Base-by-base conservation (phyloP, 35 echinoderm and acorn worm genomes). In the Holothuria glaberrima region DNA sequence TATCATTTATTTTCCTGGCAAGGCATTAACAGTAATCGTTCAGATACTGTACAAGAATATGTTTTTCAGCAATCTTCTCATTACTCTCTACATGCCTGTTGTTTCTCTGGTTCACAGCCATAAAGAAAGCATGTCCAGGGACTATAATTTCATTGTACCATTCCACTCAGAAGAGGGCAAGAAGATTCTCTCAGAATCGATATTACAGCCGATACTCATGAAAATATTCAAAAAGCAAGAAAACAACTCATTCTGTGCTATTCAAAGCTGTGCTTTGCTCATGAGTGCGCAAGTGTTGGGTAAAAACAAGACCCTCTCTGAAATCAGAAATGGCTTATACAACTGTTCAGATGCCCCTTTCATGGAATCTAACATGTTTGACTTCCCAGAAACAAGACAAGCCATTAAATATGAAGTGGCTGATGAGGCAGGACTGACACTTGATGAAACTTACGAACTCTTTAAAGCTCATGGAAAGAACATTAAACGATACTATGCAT, bases 201-300 rank as follows among this genome's bases (percentile, higher is more conserved):
- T 50, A 1, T 69, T 31, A 36, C 54, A 86, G n/a, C 90, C 92
- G 61, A 67, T 85, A 9, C 48, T 95, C 6, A 75, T 92, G 12
- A 80, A 82, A 16, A 56, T 95, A 12, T 95, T 95, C 86, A 83
- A 92, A 50, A 90, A 95, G 30, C 89, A 92, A 45, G 46, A 86
- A 30, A 92, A 95, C 57, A 86, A 89, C 30, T 68, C 90, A 9
- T 95, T 90, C 68, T 92, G 94, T 69, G 94, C 90, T 21, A 85
- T 95, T 12, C 90, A 92, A 12, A 92, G 90, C 41, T 86, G 86
- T 63, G 86, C 90, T 36, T 44, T 92, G 28, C 17, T 89, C 12
- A 89, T 95, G 86, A 95, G 90, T 75, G 94, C 94, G 12, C 70
- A 82, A 4, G 69, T 75, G 54, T 62, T 95, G 16, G 94, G 90